Evolutionary conservation across 2,797 vertebrate species (phyloP), one percentile per base, ranked within the genome.

Genomic region (Peromyscus aztecus): DNA sequence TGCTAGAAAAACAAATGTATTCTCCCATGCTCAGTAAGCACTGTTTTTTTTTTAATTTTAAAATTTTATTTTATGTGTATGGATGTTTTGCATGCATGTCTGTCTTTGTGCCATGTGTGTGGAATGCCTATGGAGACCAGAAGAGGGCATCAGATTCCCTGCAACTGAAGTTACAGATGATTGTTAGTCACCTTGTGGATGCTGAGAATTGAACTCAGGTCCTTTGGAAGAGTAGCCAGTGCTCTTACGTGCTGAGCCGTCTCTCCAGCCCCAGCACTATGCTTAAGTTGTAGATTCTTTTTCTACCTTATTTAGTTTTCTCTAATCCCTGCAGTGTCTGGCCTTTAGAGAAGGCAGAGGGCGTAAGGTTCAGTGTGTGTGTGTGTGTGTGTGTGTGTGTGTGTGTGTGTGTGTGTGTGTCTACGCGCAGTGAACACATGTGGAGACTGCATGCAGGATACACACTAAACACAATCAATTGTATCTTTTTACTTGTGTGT

Each of bases 281-380:
- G 34, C 59, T 83, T 89, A 92, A 90, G 63, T 69, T 75, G 37
- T 69, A 49, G 14, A 31, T 59, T 76, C 23, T 89, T 93, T 91
- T 65, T 40, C 77, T 69, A 43, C 49, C 21, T 34, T n/a, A 27
- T 65, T 57, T 65, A 43, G 73, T 94, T 96, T 81, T 67, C 55
- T 94, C 80, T 80, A 55, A 57, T 94, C 29, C 13, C 61, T 78
- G 49, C 2, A 61, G 1, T 86, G 37, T 8, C 10, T 77, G 78
- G 87, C 59, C 88, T 73, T 93, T 73, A 85, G 37, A 91, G 84
- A 94, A 89, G 40, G 4, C 52, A 37, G 43, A 83, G 59, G 77
- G 23, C 8, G 31, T 91, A 23, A 85, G 57, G 24, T 80, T 63
- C 6, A 21, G 40, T 46, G 52, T 52, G 52, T 88, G 69, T 34